These are phyloP conservation scores for Scylla paramamosain DNA, from an alignment of 1,140 invertebrate species.

Conservation along the genomic window DNA sequence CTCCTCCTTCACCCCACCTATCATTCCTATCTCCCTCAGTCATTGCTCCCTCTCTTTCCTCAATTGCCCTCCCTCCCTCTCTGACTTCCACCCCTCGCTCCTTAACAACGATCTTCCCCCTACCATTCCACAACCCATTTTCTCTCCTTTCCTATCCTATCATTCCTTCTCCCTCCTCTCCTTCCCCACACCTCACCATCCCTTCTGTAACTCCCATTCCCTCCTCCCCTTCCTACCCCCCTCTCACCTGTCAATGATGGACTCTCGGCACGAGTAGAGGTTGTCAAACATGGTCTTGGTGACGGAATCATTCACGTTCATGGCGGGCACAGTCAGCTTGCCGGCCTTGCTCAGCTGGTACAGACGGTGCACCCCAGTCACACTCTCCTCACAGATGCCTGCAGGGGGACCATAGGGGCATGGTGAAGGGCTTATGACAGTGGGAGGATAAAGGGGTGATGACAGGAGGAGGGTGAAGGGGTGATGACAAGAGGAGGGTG, in stretches of 20 bases:
- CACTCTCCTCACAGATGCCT: constrained; percentile 98
- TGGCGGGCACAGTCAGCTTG: constrained; percentile 97
- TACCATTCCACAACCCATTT: neutral
- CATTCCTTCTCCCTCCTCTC: neutral
- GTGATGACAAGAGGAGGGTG: too few relatives aligned
- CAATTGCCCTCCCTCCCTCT: neutral
- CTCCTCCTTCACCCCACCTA: neutral
- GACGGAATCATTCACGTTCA: constrained; percentile 99
- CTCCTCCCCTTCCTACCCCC: neutral
- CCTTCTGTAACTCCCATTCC: neutral
- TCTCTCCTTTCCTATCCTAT: neutral
- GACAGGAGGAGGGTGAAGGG: too few relatives aligned
- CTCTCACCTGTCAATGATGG: constrained; percentile 92
- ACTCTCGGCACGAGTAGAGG: constrained; percentile 94
- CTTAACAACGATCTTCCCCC: neutral
- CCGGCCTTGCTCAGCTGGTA: constrained; percentile 97
- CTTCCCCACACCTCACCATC: neutral
- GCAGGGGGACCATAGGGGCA: neutral
- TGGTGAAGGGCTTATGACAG: too few relatives aligned
- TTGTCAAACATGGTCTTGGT: constrained; percentile 99
- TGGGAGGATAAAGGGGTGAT: too few relatives aligned
- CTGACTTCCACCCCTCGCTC: neutral
- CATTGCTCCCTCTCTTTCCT: neutral
- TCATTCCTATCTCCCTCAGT: neutral
- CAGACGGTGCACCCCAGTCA: constrained; percentile 97